phyloP scores from a whole-genome alignment of 2,888 invertebrate genomes.

The Oscheius sp. region DNA sequence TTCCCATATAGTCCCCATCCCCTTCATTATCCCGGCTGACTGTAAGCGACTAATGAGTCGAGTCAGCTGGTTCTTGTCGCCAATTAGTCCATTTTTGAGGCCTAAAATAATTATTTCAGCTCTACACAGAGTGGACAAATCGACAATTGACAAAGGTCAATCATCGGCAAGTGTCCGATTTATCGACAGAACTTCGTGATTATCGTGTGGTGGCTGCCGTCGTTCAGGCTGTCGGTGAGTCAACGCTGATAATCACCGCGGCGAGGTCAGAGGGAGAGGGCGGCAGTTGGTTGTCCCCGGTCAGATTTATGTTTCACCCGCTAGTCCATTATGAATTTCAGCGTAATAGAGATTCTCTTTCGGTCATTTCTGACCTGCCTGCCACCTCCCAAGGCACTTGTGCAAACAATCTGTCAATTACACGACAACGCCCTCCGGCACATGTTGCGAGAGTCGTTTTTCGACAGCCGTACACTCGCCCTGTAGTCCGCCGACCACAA shows the following conservation, averaged over 20 bases:
- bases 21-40: neutral
- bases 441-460: constrained; percentile 30
- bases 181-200: constrained; percentile 64
- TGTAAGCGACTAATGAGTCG: constrained; percentile 4
- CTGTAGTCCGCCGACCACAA: neutral
- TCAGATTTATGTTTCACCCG: constrained; percentile 27
- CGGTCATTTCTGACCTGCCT: constrained; percentile 2
- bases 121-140: constrained; percentile 71
- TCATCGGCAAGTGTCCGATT: constrained; percentile 58
- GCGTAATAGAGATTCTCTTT: constrained; percentile 34
- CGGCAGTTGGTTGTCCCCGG: constrained; percentile 23
- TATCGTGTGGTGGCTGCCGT: constrained; percentile 62
- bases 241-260: constrained; percentile 7
- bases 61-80: neutral
- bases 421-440: constrained; percentile 14
- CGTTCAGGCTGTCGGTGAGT: constrained; percentile 66
- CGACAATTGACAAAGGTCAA: constrained; percentile 58
- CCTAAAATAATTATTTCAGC: constrained; percentile 52
- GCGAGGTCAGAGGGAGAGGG: constrained; percentile 17
- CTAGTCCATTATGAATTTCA: constrained; percentile 28
- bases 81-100: neutral
- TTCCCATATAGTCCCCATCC: neutral
- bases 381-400: constrained; percentile 22
- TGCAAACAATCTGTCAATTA: constrained; percentile 32
- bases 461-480: constrained; percentile 8